phyloP scores from a whole-genome alignment of 2,797 vertebrate genomes.

The Sebastes glaucus region DNA sequence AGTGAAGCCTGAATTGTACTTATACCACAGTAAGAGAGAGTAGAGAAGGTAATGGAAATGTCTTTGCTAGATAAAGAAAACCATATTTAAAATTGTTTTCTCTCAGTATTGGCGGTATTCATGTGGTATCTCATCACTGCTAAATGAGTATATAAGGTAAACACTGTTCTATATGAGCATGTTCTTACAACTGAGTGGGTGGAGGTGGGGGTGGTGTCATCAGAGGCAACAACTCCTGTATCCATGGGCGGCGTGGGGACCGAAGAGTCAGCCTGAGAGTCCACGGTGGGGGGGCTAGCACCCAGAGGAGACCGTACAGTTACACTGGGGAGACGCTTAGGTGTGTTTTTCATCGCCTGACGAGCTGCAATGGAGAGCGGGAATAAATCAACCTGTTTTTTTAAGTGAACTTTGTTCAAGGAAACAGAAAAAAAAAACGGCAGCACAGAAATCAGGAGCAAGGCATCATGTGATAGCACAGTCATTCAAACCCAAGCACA shows the following conservation, averaged over 20 bases:
- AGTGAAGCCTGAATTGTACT: not conserved
- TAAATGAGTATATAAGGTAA: not conserved
- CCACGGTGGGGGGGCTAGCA: constrained; percentile 87
- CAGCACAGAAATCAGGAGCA: not conserved
- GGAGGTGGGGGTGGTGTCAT: constrained; percentile 86
- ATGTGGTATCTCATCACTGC: not conserved
- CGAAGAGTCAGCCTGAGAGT: constrained; percentile 79
- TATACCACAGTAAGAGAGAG: no score
- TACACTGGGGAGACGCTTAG: constrained; percentile 90
- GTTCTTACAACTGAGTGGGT: constrained; percentile 73
- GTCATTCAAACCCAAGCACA: not conserved
- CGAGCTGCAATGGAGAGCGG: constrained; percentile 84
- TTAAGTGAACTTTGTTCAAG: not conserved
- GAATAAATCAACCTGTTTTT: not conserved
- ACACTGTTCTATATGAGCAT: not conserved
- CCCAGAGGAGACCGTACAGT: constrained; percentile 93
- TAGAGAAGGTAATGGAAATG: not conserved
- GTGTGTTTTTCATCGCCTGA: constrained; percentile 94
- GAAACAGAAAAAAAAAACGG: not conserved
- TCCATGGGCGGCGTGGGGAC: constrained; percentile 81
- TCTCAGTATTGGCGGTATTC: not conserved
- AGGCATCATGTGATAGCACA: not conserved
- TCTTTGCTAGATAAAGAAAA: not conserved
- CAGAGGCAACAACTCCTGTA: constrained; percentile 80
- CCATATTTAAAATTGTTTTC: not conserved